These are phyloP conservation scores for Anastatus disparis DNA, from an alignment of 1,140 invertebrate genomes.

Conservation along the genomic window DNA sequence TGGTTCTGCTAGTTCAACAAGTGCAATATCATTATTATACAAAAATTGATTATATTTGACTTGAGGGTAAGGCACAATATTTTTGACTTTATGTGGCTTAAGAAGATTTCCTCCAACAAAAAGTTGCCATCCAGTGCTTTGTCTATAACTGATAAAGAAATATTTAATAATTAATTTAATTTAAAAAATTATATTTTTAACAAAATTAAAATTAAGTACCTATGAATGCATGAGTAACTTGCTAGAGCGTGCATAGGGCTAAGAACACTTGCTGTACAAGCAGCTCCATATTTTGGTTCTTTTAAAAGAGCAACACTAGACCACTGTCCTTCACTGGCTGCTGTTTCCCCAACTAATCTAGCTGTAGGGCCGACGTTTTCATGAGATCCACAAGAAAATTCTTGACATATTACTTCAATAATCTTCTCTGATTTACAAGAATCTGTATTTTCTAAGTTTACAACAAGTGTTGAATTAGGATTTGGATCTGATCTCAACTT, in stretches of 20 bases:
- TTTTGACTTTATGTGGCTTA: conserved; percentile 56
- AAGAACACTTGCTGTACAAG: conserved; percentile 71
- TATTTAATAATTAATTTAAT: too few relatives aligned
- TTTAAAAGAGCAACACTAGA: conserved; percentile 69
- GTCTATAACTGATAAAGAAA: conserved; percentile 56
- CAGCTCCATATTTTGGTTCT: conserved; percentile 65
- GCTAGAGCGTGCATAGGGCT: conserved; percentile 70
- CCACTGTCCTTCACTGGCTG: conserved; percentile 68
- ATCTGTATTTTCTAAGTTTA: conserved; percentile 62
- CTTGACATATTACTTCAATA: conserved; percentile 70
- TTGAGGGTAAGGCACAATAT: conserved; percentile 71
- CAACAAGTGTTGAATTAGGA: conserved; percentile 55
- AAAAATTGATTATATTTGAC: conserved; percentile 72
- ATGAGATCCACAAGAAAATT: conserved; percentile 68
- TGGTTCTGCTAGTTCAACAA: conserved; percentile 68
- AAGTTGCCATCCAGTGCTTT: conserved; percentile 59
- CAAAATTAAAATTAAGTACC: conserved; percentile 51
- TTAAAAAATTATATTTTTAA: conserved; percentile 5
- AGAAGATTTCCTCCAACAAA: conserved; percentile 64
- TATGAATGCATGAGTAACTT: conserved; percentile 70
- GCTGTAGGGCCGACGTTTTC: conserved; percentile 60
- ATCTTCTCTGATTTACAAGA: conserved; percentile 63
- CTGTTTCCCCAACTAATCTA: conserved; percentile 66
- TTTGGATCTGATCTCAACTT: conserved; percentile 59
- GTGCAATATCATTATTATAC: conserved; percentile 71